A percentile compares a stretch with the other conserved stretches of the same genome.
Evolutionary conservation across 2,113 vertebrate genomes (phyloP).

Genomic region (Puntigrus tetrazona): DNA sequence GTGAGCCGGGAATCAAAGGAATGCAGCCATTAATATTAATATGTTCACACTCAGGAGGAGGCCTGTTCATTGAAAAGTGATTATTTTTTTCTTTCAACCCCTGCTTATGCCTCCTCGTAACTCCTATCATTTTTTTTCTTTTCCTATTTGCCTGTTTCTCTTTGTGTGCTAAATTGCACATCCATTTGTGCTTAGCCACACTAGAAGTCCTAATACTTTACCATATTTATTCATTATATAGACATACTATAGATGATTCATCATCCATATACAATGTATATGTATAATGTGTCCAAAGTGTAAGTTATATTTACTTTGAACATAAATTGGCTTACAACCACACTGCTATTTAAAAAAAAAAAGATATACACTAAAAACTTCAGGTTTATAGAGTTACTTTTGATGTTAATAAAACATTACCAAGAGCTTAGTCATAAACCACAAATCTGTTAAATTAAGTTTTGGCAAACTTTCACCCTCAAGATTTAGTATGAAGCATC

Average conservation of each 20-base stretch:
- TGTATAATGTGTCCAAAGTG: neutral
- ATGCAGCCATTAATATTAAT: constrained; percentile 35
- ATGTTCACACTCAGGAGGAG: constrained; percentile 23
- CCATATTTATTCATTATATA: neutral
- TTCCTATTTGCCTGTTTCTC: neutral
- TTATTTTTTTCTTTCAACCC: constrained; percentile 19
- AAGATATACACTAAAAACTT: neutral
- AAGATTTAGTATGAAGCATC: neutral
- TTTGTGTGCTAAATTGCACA: constrained; percentile 20
- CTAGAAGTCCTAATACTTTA: neutral
- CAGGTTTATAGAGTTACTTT: too few relatives aligned
- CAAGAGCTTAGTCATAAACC: constrained; percentile 27
- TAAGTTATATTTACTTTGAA: neutral
- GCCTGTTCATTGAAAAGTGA: constrained; percentile 31
- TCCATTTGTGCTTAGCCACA: neutral
- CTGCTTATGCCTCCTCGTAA: neutral
- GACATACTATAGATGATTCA: neutral
- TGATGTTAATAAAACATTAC: neutral
- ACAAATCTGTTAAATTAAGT: constrained; percentile 16
- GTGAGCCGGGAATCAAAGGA: constrained; percentile 19
- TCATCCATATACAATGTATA: neutral
- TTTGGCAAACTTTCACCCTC: constrained; percentile 4
- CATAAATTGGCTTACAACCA: neutral
- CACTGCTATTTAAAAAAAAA: neutral
- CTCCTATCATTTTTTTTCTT: neutral